phyloP scores from a whole-genome alignment of 1,140 invertebrate genomes.

The Drosophila pallidifrons region DNA sequence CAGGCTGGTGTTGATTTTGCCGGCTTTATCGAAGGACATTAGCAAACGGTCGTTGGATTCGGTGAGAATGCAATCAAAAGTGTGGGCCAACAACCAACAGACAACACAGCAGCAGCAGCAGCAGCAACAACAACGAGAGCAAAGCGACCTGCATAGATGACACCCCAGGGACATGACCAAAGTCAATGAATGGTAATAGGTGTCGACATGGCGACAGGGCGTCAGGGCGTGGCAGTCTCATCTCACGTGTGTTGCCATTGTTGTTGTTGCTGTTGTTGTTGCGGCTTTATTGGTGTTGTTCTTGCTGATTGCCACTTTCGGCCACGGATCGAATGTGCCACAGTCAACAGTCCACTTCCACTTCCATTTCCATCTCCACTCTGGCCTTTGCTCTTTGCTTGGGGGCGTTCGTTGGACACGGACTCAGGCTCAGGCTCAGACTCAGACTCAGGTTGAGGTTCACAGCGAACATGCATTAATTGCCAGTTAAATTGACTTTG shows the following conservation, averaged over 20 bases:
- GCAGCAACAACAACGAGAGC: slow-evolving; percentile 36
- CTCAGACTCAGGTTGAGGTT: slow-evolving; percentile 13
- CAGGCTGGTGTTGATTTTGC: slow-evolving; percentile 75
- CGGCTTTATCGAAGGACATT: slow-evolving; percentile 83
- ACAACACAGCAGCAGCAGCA: slow-evolving; percentile 22
- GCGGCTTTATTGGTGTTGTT: slow-evolving; percentile 76
- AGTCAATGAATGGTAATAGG: slow-evolving; percentile 83
- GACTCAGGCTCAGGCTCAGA: too few species aligned
- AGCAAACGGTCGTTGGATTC: slow-evolving; percentile 78
- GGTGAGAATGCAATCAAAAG: slow-evolving; percentile 82
- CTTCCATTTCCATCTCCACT: not conserved
- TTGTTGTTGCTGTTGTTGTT: slow-evolving; percentile 46
- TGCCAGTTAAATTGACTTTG: slow-evolving; percentile 82
- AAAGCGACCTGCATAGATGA: slow-evolving; percentile 83
- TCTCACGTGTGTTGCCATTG: not conserved
- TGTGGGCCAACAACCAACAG: slow-evolving; percentile 49
- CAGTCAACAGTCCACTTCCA: slow-evolving; percentile 1
- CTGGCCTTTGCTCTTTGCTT: slow-evolving; percentile 2
- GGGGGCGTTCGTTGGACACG: not conserved
- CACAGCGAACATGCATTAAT: slow-evolving; percentile 71
- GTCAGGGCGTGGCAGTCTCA: slow-evolving; percentile 27
- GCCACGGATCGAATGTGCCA: slow-evolving; percentile 69
- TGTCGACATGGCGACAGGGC: slow-evolving; percentile 75
- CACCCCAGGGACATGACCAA: slow-evolving; percentile 82
- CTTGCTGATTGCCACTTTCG: slow-evolving; percentile 81